Evolutionary conservation across 2,888 invertebrate genomes (phyloP), one percentile per base, ranked within the genome.

Genomic region (Dusona sp.): DNA sequence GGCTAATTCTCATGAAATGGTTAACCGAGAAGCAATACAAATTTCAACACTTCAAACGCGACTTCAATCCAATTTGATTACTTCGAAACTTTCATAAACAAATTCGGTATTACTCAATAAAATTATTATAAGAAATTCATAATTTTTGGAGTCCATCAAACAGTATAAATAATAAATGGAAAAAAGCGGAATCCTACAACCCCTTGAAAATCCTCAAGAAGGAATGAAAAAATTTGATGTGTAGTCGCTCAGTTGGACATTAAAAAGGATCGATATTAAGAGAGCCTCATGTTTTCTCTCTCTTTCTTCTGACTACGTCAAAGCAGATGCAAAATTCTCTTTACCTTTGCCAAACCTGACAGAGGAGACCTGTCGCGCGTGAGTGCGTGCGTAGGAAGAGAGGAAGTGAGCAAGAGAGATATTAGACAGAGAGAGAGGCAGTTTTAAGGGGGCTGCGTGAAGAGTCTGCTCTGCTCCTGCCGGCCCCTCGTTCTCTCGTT

Each of bases 401-500:
- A 57, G 42, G 45, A 33, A 73, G 54, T 65, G 67, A 13, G 42
- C 48, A 64, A 36, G 68, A 36, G 72, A 72, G 78, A 9, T 22
- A 38, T n/a, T n/a, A n/a, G 72, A 64, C 67, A 65, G 74, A 67
- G 51, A 75, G 79, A 80, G 51, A 70, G 77, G 78, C 57, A 68
- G 80, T 38, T 65, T 38, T 33, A 29, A 57, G 72, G 75, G 77
- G 79, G 75, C 64, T 85, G 79, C 79, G 85, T 86, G 78, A 80
- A 87, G 83, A 87, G 81, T 86, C 80, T 86, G 70, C 67, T 57
- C 51, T 65, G 78, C 83, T 82, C 82, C 78, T 67, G 83, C 70
- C 64, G 79, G 81, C 84, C 87, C 88, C 89, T 90, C 91, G 89
- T 88, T 90, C 89, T 82, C 86, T 89, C 88, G 88, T 86, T 88